Evolutionary conservation across 2,888 invertebrate genomes (phyloP).

Genomic region (Rhingia campestris): DNA sequence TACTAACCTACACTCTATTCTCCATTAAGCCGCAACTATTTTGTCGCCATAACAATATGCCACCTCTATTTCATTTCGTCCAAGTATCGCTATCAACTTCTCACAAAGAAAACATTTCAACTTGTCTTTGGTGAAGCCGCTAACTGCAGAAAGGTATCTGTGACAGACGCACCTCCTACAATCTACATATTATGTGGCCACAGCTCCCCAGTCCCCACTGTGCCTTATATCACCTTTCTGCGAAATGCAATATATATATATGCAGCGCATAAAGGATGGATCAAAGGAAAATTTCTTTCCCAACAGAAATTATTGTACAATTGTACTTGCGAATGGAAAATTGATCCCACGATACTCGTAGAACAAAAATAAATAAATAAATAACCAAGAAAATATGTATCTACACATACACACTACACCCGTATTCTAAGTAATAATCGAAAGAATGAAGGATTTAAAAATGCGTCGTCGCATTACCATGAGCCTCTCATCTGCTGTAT

Average conservation of each 20-base stretch:
- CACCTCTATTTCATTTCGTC: too few relatives aligned
- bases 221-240: too few relatives aligned
- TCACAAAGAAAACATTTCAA: background rate
- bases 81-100: background rate
- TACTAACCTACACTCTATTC: too few relatives aligned
- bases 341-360: background rate
- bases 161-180: background rate
- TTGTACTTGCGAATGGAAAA: background rate
- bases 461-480: background rate
- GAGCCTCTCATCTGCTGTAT: background rate
- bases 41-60: too few relatives aligned
- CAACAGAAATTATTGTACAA: background rate
- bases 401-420: background rate
- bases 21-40: too few relatives aligned
- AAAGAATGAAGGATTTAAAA: background rate
- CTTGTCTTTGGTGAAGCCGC: slow-evolving; percentile 1
- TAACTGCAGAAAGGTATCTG: background rate
- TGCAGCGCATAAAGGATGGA: background rate
- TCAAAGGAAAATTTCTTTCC: background rate
- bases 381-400: background rate
- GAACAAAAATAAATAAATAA: background rate
- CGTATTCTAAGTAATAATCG: background rate
- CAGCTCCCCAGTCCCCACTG: background rate
- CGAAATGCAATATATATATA: too few relatives aligned
- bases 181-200: background rate